Evolutionary conservation across 1,140 invertebrate genomes (phyloP).

Genomic region (Cardiocondyla obscurior): DNA sequence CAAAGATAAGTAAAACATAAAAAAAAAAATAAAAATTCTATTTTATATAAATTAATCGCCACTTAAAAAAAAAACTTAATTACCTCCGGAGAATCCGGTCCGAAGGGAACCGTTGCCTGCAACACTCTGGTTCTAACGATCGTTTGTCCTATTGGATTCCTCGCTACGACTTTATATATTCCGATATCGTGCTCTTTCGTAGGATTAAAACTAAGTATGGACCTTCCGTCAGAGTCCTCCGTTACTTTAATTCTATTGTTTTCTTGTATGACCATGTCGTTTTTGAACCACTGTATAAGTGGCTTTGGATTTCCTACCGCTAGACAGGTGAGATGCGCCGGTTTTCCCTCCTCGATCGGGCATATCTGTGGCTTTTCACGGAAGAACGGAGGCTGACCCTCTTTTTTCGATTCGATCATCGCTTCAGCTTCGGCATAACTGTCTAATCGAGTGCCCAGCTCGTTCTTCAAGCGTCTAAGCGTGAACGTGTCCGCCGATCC

Average conservation of each 20-base stretch:
- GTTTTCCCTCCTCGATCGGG: constrained; percentile 91
- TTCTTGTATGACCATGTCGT: constrained; percentile 93
- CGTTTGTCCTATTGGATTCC: constrained; percentile 93
- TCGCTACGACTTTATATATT: constrained; percentile 97
- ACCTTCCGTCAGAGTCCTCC: constrained; percentile 90
- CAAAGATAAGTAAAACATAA: background rate
- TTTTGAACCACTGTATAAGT: constrained; percentile 97
- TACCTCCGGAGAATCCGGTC: constrained; percentile 95
- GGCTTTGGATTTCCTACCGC: constrained; percentile 96
- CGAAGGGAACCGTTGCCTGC: constrained; percentile 89
- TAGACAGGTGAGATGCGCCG: constrained; percentile 91
- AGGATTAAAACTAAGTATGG: constrained; percentile 90
- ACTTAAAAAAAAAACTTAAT: background rate
- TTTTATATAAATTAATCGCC: background rate
- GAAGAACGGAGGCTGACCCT: constrained; percentile 92
- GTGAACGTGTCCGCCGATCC: constrained; percentile 88
- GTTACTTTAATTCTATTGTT: constrained; percentile 90
- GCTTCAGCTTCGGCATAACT: constrained; percentile 93
- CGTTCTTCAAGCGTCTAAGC: constrained; percentile 90
- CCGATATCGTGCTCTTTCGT: constrained; percentile 93
- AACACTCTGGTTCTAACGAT: constrained; percentile 90
- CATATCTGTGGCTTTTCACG: constrained; percentile 91
- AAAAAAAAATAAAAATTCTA: background rate
- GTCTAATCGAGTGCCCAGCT: constrained; percentile 91
- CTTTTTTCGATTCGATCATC: constrained; percentile 90